Percentiles rank a stretch among this genome's conserved stretches.
Conservation (phyloP, 2,113 vertebrate species). For the Microcebus ravelobensis region DNA sequence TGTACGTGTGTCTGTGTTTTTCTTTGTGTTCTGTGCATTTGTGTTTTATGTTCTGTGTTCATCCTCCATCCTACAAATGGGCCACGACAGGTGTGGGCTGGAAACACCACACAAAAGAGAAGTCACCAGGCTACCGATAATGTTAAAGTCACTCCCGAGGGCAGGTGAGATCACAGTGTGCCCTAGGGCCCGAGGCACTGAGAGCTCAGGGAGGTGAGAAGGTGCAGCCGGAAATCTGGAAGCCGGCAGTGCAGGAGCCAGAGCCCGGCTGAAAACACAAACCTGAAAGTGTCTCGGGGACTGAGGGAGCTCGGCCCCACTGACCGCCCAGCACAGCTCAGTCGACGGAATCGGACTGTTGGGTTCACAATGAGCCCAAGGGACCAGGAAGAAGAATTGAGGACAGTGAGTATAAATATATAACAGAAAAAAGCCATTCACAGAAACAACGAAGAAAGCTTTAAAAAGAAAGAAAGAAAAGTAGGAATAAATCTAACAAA, state of each 20-base stretch:
- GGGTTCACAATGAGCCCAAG: background rate
- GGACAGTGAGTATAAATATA: background rate
- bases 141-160: background rate
- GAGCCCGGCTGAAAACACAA: background rate
- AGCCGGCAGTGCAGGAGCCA: background rate
- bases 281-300: background rate
- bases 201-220: background rate
- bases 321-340: accelerated
- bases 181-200: background rate
- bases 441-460: background rate
- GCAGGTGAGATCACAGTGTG: background rate
- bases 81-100: background rate
- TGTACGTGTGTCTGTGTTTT: too few relatives aligned
- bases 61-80: too few relatives aligned
- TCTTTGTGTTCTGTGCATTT: too few relatives aligned
- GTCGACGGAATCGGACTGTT: too few relatives aligned
- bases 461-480: background rate
- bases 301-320: too few relatives aligned
- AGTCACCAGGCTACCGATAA: background rate
- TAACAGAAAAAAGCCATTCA: background rate
- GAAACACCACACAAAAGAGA: too few relatives aligned
- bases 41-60: too few relatives aligned
- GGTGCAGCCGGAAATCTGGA: background rate
- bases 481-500: background rate
- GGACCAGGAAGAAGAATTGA: background rate